Conservation (phyloP, 2,113 vertebrate genomes). For the Pollachius pollachius region DNA sequence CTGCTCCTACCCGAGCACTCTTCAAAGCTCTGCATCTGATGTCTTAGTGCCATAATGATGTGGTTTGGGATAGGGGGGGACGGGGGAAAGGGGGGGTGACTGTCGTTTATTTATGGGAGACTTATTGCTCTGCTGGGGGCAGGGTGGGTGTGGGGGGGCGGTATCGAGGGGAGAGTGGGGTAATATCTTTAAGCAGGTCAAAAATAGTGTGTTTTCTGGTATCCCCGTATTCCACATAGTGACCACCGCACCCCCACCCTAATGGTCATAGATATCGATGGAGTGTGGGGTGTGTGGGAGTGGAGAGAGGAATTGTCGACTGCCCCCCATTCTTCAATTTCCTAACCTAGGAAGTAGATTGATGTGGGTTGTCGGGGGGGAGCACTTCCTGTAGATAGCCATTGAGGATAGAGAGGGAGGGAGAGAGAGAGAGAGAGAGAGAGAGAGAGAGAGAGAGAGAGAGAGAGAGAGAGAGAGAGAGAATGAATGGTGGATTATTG, state of each 20-base stretch:
- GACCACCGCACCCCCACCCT: not conserved
- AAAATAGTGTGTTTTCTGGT: slow-evolving; percentile 36
- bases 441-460: slow-evolving; percentile 7
- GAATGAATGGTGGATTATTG: slow-evolving; percentile 1
- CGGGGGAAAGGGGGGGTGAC: not conserved
- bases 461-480: slow-evolving; percentile 13
- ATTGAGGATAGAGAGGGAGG: slow-evolving; percentile 23
- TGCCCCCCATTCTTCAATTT: slow-evolving; percentile 34
- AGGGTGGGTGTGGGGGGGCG: slow-evolving; percentile 13
- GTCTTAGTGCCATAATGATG: slow-evolving; percentile 62
- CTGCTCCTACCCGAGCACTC: slow-evolving; percentile 40
- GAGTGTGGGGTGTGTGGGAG: slow-evolving; percentile 49
- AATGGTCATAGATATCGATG: slow-evolving; percentile 34
- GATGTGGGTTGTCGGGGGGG: slow-evolving; percentile 33
- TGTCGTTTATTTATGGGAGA: slow-evolving; percentile 67
- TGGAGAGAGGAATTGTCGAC: slow-evolving; percentile 49
- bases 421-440: slow-evolving; percentile 24
- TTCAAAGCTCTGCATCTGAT: slow-evolving; percentile 63
- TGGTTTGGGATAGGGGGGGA: slow-evolving; percentile 44
- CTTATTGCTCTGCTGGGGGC: slow-evolving; percentile 54
- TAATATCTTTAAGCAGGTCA: slow-evolving; percentile 62
- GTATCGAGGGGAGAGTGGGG: no score
- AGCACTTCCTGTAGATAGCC: slow-evolving; percentile 46
- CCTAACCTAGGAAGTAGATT: slow-evolving; percentile 42
- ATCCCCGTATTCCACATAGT: no score